A percentile compares a stretch with the other conserved stretches of the same genome.
Conservation (phyloP, 2,888 invertebrate species). For the Teinopalpus imperialis region DNA sequence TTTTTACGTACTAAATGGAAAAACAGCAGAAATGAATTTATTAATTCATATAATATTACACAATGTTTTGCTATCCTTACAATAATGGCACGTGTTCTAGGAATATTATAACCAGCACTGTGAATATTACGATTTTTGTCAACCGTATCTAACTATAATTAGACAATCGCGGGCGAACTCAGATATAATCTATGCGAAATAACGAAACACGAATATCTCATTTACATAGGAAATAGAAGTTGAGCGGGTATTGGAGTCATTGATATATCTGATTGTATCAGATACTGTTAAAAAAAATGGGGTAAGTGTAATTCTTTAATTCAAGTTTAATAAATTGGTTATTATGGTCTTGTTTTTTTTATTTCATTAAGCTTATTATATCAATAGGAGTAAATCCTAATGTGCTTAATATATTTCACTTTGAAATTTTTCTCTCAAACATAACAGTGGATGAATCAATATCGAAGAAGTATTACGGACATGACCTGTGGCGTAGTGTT, state of each 20-base stretch:
- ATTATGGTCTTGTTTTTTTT: too few species aligned
- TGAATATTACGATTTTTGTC: slow-evolving; percentile 23
- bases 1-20: too few species aligned
- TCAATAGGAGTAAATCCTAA: too few species aligned
- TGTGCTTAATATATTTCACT: too few species aligned
- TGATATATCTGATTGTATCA: slow-evolving; percentile 13
- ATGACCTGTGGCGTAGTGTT: too few species aligned
- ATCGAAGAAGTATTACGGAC: too few species aligned
- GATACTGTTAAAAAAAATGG: slow-evolving; percentile 4
- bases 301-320: background rate
- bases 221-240: slow-evolving; percentile 21
- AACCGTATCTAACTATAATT: slow-evolving; percentile 25
- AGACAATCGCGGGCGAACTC: slow-evolving; percentile 15
- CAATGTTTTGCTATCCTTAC: slow-evolving; percentile 18
- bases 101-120: background rate
- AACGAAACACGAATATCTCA: slow-evolving; percentile 16
- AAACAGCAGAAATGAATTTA: too few species aligned
- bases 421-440: too few species aligned
- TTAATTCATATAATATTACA: too few species aligned
- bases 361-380: too few species aligned
- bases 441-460: too few species aligned
- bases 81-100: slow-evolving; percentile 1
- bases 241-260: slow-evolving; percentile 1
- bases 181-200: slow-evolving; percentile 21
- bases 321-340: too few species aligned